These are phyloP conservation scores for Stenolophus ochropezus DNA, from an alignment of 2,888 invertebrate genomes.

Conservation along the genomic window DNA sequence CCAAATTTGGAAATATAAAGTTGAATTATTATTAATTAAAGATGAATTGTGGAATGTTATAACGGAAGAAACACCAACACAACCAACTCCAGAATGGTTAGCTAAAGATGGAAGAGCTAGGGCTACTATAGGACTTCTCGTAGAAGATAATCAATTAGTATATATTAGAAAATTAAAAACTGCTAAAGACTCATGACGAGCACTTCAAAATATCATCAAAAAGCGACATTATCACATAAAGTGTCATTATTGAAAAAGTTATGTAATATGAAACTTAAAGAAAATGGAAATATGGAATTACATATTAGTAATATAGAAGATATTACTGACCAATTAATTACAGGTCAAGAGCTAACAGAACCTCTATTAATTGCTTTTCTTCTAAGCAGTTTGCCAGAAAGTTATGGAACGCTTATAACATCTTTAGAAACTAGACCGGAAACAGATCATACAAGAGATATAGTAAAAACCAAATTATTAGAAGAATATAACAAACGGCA, in stretches of 20 bases:
- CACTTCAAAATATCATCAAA: neutral
- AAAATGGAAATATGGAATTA: neutral
- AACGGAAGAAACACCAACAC: too few relatives aligned
- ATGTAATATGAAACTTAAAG: neutral
- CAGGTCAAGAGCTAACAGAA: neutral
- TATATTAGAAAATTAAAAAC: neutral
- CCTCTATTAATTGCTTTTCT: neutral
- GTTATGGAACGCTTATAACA: neutral
- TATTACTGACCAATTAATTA: too few relatives aligned
- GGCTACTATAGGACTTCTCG: neutral
- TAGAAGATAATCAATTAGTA: neutral
- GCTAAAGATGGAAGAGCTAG: neutral
- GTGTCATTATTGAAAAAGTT: neutral
- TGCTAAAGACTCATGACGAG: neutral
- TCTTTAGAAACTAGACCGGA: constrained; percentile 12
- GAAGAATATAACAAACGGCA: neutral
- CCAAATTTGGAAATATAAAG: neutral
- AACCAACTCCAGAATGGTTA: neutral
- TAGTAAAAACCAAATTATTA: neutral
- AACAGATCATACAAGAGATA: neutral
- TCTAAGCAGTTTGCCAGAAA: constrained; percentile 3
- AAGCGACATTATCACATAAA: neutral
- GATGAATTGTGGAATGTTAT: too few relatives aligned
- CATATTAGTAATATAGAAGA: neutral
- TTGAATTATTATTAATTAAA: too few relatives aligned